phyloP scores from a whole-genome alignment of 2,113 vertebrate species.

The Bambusicola thoracicus region DNA sequence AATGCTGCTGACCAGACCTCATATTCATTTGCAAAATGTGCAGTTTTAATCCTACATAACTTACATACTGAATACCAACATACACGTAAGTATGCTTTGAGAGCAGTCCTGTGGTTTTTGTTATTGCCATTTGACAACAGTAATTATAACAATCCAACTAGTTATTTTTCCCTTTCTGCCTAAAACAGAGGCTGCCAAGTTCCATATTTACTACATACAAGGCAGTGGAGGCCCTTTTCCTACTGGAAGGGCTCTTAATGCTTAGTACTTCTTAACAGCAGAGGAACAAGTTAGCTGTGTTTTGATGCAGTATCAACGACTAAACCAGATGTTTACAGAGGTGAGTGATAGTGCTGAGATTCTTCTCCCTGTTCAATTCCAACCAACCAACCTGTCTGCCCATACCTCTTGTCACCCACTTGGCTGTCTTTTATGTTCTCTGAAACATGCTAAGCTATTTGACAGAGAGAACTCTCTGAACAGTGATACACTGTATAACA shows the following conservation, averaged over 20 bases:
- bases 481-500: background rate
- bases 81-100: accelerated
- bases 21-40: background rate
- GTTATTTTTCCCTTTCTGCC: background rate
- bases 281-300: background rate
- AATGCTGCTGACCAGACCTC: background rate
- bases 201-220: background rate
- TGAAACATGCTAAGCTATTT: background rate
- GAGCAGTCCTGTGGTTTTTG: background rate
- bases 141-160: background rate
- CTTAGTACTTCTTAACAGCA: background rate
- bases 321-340: accelerated
- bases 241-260: background rate
- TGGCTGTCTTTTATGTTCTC: background rate
- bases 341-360: background rate
- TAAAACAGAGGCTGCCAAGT: background rate
- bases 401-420: background rate
- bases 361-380: background rate
- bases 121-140: background rate
- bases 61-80: background rate
- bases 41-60: accelerated
- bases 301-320: background rate
- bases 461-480: background rate
- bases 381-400: background rate
- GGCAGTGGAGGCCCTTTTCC: background rate